Percentiles rank a stretch among this genome's conserved stretches.
Evolutionary conservation across 2,113 vertebrate species (phyloP).

Genomic region (Nesogale talazaci): DNA sequence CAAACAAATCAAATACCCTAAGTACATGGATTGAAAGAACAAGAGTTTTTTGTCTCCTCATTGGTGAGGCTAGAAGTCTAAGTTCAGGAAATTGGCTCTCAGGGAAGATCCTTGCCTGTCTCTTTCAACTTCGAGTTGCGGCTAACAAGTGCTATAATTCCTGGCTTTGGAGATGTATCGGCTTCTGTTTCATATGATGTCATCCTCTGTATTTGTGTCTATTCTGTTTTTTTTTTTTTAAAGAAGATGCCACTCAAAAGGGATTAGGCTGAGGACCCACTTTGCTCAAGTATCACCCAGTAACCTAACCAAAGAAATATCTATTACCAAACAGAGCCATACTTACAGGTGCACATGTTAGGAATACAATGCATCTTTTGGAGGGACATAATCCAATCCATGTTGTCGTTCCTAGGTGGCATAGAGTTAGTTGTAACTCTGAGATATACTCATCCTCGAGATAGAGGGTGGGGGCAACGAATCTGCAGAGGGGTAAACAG

Average conservation of each 20-base stretch:
- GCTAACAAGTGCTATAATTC: neutral
- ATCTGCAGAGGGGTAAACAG: neutral
- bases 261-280: neutral
- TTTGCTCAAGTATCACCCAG: neutral
- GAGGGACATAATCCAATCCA: no score
- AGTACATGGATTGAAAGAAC: neutral
- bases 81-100: neutral
- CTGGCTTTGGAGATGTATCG: neutral
- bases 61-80: neutral
- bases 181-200: neutral
- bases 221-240: neutral
- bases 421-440: no score
- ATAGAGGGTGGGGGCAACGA: neutral
- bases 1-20: no score
- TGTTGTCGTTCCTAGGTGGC: no score
- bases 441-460: no score
- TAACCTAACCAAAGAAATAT: neutral
- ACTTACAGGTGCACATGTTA: neutral
- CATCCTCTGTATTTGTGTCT: neutral
- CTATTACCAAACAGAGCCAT: neutral
- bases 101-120: neutral
- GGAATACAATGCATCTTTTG: neutral
- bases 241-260: neutral
- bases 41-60: neutral
- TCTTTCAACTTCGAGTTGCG: neutral